Evolutionary conservation across 2,888 invertebrate genomes (phyloP), one percentile per base, ranked within the genome.

Genomic region (Agriopis aurantiaria): DNA sequence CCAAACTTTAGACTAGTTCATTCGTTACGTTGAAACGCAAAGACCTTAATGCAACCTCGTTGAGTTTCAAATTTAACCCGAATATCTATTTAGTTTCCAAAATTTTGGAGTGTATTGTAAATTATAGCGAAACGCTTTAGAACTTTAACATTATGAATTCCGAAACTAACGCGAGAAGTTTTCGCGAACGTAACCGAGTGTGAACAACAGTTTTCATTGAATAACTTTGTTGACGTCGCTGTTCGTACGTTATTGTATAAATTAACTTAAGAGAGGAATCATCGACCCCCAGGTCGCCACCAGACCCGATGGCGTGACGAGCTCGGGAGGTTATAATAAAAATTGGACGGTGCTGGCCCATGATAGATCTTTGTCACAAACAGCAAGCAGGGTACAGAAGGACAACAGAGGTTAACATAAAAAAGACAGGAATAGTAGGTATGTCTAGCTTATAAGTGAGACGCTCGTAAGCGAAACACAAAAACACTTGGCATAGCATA

Each of bases 181-280:
- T 74, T 73, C 75, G 68, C 69, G 72, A 74, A 75, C 74, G 72
- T 73, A 75, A 75, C 77, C 77, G 69, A 75, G 72, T 77, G 75
- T 74, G 72, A 77, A 77, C 74, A 75, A 74, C 75, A 75, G 75
- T 77, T 74, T 77, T 75, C 75, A 77, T 72, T 71, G 74, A 70
- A 72, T 69, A 75, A 74, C 71, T 75, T 75, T 55, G 69, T 56
- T 69, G 58, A 58, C 66, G 55, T 68, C 64, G 57, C 64, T 46
- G 62, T 64, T 58, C 46, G 23, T 61, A 52, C 56, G 46, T 53
- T 59, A 63, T 57, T 58, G 52, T 68, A 49, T 56, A 46, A 59
- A 46, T 53, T 61, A 58, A 45, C 52, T 72, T 65, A 60, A 59
- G 62, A 11, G 51, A 17, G 17, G 17, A 57, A 57, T 41, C 8